Evolutionary conservation across 2,797 vertebrate genomes (phyloP).

Genomic region (Distichodus sexfasciatus): DNA sequence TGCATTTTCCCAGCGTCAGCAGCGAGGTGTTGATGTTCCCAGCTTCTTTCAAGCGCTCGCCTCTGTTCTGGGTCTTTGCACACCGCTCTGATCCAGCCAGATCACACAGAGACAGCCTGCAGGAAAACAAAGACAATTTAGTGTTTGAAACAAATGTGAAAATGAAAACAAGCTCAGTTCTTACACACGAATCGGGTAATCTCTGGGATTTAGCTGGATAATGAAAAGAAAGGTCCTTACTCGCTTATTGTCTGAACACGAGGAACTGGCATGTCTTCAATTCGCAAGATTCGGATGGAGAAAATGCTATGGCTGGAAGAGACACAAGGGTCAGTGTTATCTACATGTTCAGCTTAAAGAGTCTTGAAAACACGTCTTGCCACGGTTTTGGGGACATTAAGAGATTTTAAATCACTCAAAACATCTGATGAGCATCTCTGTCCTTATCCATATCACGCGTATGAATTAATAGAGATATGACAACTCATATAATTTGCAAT

Average conservation of each 20-base stretch:
- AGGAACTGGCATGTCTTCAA: slow-evolving; percentile 73
- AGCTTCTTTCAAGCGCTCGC: slow-evolving; percentile 87
- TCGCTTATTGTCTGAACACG: slow-evolving; percentile 79
- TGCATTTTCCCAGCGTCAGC: slow-evolving; percentile 88
- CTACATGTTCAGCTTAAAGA: neutral
- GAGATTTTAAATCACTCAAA: too few relatives aligned
- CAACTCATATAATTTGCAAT: too few relatives aligned
- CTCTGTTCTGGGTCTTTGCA: slow-evolving; percentile 84
- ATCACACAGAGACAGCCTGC: slow-evolving; percentile 81
- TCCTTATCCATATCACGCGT: too few relatives aligned
- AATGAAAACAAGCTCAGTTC: too few relatives aligned
- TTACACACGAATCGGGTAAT: too few relatives aligned
- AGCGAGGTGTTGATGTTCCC: slow-evolving; percentile 92
- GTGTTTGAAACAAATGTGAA: too few relatives aligned
- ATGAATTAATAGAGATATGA: too few relatives aligned
- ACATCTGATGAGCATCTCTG: too few relatives aligned
- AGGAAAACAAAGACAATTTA: neutral
- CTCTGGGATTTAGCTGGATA: too few relatives aligned
- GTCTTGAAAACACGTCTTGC: neutral
- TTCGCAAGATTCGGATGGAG: slow-evolving; percentile 78
- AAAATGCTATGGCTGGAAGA: slow-evolving; percentile 81
- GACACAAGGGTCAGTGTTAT: neutral
- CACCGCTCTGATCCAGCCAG: slow-evolving; percentile 92
- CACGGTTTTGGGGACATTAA: too few relatives aligned
- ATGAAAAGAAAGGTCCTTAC: slow-evolving; percentile 70